Percentiles rank a stretch among this genome's conserved stretches.
Evolutionary conservation across 2,113 vertebrate genomes (phyloP).

Genomic region (Drymodes brunneopygia): DNA sequence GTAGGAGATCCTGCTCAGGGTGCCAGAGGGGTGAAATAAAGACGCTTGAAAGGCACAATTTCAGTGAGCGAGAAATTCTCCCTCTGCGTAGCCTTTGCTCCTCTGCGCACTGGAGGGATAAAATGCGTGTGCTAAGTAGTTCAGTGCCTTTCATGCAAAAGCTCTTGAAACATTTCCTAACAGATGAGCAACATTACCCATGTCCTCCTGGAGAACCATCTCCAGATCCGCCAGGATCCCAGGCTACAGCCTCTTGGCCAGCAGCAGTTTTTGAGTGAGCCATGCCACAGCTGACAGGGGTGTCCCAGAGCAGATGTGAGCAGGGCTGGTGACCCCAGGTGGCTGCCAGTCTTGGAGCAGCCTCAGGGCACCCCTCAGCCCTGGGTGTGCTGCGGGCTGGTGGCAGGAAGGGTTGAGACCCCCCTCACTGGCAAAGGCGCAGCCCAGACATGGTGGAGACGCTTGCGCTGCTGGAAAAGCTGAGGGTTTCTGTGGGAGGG

Average conservation of each 20-base stretch:
- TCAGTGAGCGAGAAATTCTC: background rate
- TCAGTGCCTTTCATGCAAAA: background rate
- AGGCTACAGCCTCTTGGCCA: background rate
- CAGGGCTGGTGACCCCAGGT: background rate
- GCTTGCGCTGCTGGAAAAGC: background rate
- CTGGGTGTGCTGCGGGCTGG: background rate
- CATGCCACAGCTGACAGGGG: background rate
- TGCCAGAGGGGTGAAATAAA: background rate
- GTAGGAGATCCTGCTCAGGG: background rate
- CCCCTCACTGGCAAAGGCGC: background rate
- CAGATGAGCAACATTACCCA: background rate
- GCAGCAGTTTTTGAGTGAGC: background rate
- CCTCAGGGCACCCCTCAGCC: rapidly evolving
- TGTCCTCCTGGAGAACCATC: background rate
- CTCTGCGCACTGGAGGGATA: background rate
- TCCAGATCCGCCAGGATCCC: background rate
- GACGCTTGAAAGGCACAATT: background rate
- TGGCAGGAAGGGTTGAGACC: background rate
- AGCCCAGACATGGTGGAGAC: background rate
- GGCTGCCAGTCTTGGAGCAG: background rate
- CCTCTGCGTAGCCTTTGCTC: background rate
- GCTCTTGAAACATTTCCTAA: background rate
- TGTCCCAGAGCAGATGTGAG: background rate
- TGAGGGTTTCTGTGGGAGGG: constrained; percentile 6
- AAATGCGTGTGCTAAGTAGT: background rate